Evolutionary conservation across 2,888 invertebrate genomes (phyloP).

Genomic region (Drosophila aldrichi): DNA sequence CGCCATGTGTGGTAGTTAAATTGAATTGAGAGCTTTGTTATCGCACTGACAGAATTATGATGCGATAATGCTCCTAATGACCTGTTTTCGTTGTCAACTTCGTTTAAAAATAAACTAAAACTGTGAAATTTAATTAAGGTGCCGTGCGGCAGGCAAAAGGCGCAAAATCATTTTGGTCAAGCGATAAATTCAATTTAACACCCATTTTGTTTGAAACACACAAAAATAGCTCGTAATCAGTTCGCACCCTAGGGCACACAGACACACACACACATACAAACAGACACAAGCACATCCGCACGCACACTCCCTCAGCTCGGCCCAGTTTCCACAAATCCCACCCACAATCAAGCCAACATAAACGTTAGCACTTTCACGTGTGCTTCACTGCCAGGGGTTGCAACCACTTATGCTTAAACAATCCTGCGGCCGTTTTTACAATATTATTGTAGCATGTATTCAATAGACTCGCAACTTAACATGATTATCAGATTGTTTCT

Average conservation of each 20-base stretch:
- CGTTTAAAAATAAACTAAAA: constrained; percentile 78
- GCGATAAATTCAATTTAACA: constrained; percentile 74
- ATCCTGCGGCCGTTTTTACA: constrained; percentile 13
- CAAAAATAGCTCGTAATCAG: constrained; percentile 66
- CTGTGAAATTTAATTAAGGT: constrained; percentile 75
- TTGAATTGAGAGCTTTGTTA: constrained; percentile 76
- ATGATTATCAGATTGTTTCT: neutral
- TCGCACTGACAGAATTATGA: constrained; percentile 80
- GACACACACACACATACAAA: neutral
- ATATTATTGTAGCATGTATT: constrained; percentile 14
- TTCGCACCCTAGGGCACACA: constrained; percentile 50
- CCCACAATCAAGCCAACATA: neutral
- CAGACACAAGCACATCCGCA: neutral
- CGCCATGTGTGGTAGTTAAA: constrained; percentile 62
- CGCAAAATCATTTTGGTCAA: constrained; percentile 72
- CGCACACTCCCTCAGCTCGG: neutral
- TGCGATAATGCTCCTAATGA: constrained; percentile 79
- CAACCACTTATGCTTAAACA: constrained; percentile 19
- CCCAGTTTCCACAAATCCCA: neutral
- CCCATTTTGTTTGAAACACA: constrained; percentile 61
- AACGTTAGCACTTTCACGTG: constrained; percentile 34
- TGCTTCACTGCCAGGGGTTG: constrained; percentile 38
- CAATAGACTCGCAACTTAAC: constrained; percentile 18
- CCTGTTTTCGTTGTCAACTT: constrained; percentile 78
- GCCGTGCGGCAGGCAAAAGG: constrained; percentile 39